Evolutionary conservation across 2,797 vertebrate species (phyloP), one percentile per base, ranked within the genome.

Genomic region (Takifugu ocellatus): DNA sequence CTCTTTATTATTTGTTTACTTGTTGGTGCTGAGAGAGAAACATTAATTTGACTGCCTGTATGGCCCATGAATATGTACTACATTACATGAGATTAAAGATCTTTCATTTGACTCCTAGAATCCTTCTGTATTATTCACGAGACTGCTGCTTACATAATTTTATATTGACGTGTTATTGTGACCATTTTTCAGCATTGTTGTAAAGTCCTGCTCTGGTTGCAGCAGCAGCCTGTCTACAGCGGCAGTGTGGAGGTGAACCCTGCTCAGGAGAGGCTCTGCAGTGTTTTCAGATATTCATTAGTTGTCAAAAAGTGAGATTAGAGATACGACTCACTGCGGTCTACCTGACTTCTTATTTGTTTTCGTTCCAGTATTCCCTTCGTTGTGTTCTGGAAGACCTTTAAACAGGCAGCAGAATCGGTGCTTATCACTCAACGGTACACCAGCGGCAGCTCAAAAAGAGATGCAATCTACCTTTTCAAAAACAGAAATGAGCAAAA

Each of bases 241-340:
- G 14, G 36, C 36, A 39, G 36, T 39, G 15, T 43, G 58, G 51
- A 72, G 72, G 46, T 48, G 67, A 69, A 71, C 70, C 27, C 65
- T 61, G 59, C 68, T 82, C 66, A 62, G 36, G 67, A 70, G 77
- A 85, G 76, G 74, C 63, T 17, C 43, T 70, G 63, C 75, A 72
- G 74, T 73, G 86, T 79, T 86, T 68, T 84, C 77, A 81, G 82
- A 14, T 14, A 86, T 86, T 89, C 87, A 89, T 91, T 90, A 87
- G 76, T 76, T 84, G 77, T 70, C 69, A 77, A 81, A 78, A 80
- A 81, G 75, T 53, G 50, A 12, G 36, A 39, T 39, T 39, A 14
- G 2, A 14, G 11, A 39, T 70, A 85, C 85, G 88, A 89, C 77
- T 90, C 85, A 87, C 65, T 72, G 79, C 74, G 70, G 81, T 87